phyloP scores from a whole-genome alignment of 2,113 vertebrate species.

The Corythornis vintsioides region DNA sequence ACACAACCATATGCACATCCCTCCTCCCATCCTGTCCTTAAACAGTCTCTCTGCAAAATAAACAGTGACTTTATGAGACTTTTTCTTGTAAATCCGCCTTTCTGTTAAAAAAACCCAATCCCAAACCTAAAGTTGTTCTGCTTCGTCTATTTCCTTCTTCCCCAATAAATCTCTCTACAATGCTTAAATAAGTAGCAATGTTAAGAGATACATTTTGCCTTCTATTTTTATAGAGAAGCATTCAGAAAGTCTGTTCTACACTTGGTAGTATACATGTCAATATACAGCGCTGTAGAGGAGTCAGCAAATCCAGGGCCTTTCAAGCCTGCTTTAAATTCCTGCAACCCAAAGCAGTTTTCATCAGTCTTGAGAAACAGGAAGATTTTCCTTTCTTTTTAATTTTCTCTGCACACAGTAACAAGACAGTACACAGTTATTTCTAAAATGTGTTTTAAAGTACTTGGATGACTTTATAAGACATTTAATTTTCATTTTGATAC shows the following conservation, averaged over 20 bases:
- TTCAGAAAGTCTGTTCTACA: background rate
- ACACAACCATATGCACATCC: background rate
- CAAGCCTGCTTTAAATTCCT: background rate
- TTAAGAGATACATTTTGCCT: background rate
- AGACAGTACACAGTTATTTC: background rate
- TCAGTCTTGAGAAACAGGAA: background rate
- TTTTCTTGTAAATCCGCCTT: background rate
- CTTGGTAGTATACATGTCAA: background rate
- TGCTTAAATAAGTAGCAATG: background rate
- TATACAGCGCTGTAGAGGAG: background rate
- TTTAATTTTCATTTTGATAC: background rate
- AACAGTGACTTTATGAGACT: background rate
- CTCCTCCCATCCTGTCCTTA: background rate
- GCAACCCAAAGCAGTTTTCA: background rate
- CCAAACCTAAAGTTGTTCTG: background rate
- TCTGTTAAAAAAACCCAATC: background rate
- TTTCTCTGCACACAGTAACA: background rate
- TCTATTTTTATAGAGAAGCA: background rate
- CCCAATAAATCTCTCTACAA: background rate
- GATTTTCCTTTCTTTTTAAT: background rate
- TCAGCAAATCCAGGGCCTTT: background rate
- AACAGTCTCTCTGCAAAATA: slow-evolving; percentile 8
- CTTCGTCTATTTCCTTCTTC: background rate
- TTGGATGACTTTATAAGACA: background rate
- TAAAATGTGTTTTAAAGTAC: background rate